Evolutionary conservation across 2,888 invertebrate species (phyloP).

Genomic region (Arrhopalites spinosus): DNA sequence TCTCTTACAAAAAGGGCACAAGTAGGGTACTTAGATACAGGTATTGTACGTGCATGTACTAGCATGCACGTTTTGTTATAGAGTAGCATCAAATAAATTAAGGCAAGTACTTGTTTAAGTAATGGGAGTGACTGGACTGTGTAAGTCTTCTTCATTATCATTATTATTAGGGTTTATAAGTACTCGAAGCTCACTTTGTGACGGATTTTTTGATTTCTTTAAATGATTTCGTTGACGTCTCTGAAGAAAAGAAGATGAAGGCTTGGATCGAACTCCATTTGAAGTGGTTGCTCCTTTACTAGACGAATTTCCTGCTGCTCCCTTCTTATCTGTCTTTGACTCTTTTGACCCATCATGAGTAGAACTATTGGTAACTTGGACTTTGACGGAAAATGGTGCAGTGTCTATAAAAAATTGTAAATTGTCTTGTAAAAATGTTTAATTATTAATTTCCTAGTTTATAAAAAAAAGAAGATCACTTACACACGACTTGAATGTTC

Average conservation of each 20-base stretch:
- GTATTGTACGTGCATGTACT: too few relatives aligned
- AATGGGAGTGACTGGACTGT: constrained; percentile 30
- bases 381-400: constrained; percentile 55
- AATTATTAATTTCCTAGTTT: too few relatives aligned
- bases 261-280: constrained; percentile 29
- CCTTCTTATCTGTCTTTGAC: background rate
- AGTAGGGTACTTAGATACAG: too few relatives aligned
- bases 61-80: too few relatives aligned
- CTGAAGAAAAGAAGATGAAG: constrained; percentile 52
- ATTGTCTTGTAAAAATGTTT: too few relatives aligned
- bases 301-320: background rate
- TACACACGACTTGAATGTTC: constrained; percentile 51
- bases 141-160: constrained; percentile 29
- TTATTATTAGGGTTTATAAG: constrained; percentile 23
- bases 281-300: background rate
- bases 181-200: constrained; percentile 45
- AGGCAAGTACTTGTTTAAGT: constrained; percentile 9
- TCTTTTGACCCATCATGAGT: constrained; percentile 15
- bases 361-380: constrained; percentile 39
- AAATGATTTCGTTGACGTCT: constrained; percentile 44
- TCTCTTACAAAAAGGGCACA: too few relatives aligned
- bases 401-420: too few relatives aligned
- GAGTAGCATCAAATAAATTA: too few relatives aligned
- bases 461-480: too few relatives aligned
- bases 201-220: constrained; percentile 42